Conservation (phyloP, 2,888 invertebrate genomes). For the Cheilosia vernalis region DNA sequence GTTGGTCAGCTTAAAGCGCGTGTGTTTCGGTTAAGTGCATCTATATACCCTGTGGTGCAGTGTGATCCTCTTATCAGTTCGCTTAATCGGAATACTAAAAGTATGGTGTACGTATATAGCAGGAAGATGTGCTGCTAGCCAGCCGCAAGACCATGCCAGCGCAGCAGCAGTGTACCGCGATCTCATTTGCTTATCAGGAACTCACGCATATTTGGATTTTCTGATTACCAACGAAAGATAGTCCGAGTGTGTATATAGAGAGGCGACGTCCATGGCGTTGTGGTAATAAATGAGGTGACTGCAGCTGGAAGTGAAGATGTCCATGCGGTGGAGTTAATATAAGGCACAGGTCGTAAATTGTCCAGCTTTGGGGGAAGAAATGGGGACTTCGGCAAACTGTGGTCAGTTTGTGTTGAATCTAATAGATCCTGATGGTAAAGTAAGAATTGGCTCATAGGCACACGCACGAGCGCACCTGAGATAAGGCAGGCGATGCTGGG, state of each 20-base stretch:
- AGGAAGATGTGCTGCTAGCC: neutral
- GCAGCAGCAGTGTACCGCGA: constrained; percentile 24
- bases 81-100: constrained; percentile 69
- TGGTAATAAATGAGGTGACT: constrained; percentile 60
- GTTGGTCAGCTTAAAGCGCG: constrained; percentile 56
- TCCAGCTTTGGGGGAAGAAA: constrained; percentile 13
- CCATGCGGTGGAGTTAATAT: constrained; percentile 58
- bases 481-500: constrained; percentile 16
- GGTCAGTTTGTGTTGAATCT: constrained; percentile 40
- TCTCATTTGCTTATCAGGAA: constrained; percentile 77
- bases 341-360: constrained; percentile 63
- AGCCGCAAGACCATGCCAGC: neutral
- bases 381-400: neutral
- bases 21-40: constrained; percentile 72
- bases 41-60: constrained; percentile 51
- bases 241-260: neutral
- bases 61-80: constrained; percentile 71
- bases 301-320: constrained; percentile 57
- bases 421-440: constrained; percentile 38
- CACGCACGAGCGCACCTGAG: constrained; percentile 25
- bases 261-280: constrained; percentile 5
- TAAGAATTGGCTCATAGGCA: constrained; percentile 2
- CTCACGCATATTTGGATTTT: constrained; percentile 77
- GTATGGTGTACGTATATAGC: constrained; percentile 21
- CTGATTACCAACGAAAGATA: constrained; percentile 72